A percentile compares a stretch with the other conserved stretches of the same genome.
Evolutionary conservation across 2,888 invertebrate species (phyloP).

Genomic region (Dryadula phaetusa): DNA sequence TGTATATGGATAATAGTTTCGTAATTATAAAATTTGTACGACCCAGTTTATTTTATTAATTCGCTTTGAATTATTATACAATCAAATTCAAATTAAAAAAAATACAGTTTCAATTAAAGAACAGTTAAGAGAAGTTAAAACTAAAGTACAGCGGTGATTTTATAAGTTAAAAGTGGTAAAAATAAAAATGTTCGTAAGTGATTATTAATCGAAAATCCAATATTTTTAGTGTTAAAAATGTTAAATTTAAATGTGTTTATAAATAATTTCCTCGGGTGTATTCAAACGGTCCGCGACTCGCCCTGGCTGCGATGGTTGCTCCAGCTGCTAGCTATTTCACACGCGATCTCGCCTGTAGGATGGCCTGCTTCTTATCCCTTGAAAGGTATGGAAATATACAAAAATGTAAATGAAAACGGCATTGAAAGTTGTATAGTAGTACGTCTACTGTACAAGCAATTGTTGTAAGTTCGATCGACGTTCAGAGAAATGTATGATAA

Average conservation of each 20-base stretch:
- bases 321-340: conserved; percentile 58
- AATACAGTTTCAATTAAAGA: background rate
- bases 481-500: no score
- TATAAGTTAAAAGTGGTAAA: background rate
- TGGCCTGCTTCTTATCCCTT: conserved; percentile 64
- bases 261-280: conserved; percentile 56
- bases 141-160: background rate
- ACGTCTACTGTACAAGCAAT: background rate
- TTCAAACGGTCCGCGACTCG: conserved; percentile 54
- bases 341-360: conserved; percentile 58
- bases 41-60: background rate
- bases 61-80: background rate
- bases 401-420: background rate
- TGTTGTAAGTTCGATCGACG: background rate
- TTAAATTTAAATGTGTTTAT: conserved; percentile 53
- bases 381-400: conserved; percentile 53
- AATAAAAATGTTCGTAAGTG: background rate
- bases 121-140: background rate
- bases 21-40: background rate
- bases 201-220: background rate
- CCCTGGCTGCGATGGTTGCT: conserved; percentile 59
- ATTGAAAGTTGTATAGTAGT: no score
- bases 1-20: background rate
- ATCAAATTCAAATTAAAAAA: background rate
- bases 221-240: conserved; percentile 41